Base-by-base conservation (phyloP, 2,113 vertebrate genomes). In the Cinclus mexicanus region DNA sequence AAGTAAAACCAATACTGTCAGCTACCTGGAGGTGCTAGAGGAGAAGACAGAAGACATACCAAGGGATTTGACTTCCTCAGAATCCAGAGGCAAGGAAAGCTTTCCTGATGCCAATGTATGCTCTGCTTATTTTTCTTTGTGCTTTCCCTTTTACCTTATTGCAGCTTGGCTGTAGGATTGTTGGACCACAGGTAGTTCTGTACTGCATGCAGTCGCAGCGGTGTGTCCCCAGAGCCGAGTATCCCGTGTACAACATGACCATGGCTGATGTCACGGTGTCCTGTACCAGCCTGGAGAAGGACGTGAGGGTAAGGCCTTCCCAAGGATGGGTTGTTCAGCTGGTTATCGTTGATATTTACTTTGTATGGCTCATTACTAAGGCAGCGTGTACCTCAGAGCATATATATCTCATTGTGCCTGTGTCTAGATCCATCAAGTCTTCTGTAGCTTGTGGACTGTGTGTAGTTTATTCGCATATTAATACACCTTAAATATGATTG, bases 201-300 rank as follows among this genome's bases (percentile, higher is more conserved):
- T 99, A 98, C 97, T 99, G 99, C 94, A 98, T 99, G 95, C 98
- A 98, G 72, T 98, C 98, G 44, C 99, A 99, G 86, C 98, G 91
- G 3, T 99, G 98, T 57, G 99, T 99, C 31, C 99, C 99, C 5
- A 99, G 98, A 95, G 99, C 99, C 1, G 99, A 99, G 87, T 94
- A 97, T 65, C 99, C 99, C 0, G 98, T 99, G 55, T 99, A 98
- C 92, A 99, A 98, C 95, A 99, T 99, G 99, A 97, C 99, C 56
- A 99, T 99, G 99, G 99, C 98, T 7, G 98, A 99, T 41, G 90
- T 99, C 56, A 99, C 97, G 0, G 64, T 99, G 88, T 99, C 99
- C 85, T 99, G 99, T 94, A 99, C 99, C 86, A 99, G 98, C 89
- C 97, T 99, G 77, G 99, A 99, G 25, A 99, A 99, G 96, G 98